Base-by-base conservation (phyloP, 2,797 vertebrate species). In the Sebastes minor region DNA sequence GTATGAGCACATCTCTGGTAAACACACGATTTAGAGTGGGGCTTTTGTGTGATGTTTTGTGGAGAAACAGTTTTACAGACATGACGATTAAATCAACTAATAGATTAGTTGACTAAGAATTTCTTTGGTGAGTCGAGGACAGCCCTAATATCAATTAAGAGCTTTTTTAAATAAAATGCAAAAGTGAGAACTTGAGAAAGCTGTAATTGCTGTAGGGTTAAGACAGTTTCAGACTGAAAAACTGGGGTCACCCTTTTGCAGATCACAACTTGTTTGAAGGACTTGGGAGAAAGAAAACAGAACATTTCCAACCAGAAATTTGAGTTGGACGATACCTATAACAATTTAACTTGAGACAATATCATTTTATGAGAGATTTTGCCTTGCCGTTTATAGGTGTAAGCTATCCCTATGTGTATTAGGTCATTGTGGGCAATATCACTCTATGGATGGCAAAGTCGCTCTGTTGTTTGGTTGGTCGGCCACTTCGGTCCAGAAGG, bases 21-120 rank as follows among this genome's bases (percentile, higher is more conserved):
- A 46, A 46, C 42, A 46, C 42, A 46, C 18, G 16, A 18, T 12
- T 35, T 0, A 35, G n/a, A n/a, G n/a, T n/a, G n/a, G n/a, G n/a
- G n/a, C n/a, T n/a, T n/a, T n/a, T 12, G 33, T 35, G 33, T 35
- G 33, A 0, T 35, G 0, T 16, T 46, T 46, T 46, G 16, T 46
- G 16, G 42, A 46, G 42, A 46, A 46, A 46, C 42, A 46, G 42
- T 46, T 46, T 46, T 46, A 18, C 42, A 46, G 42, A 46, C 1
- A 16, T 46, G 42, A 18, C 3, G 16, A 46, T 46, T 46, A 46
- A 18, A 46, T 46, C 16, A 46, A 46, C 16, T 46, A 46, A 46
- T 18, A 46, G 7, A 46, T 46, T 18, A 46, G 42, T 42, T 7
- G 14, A 42, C 14, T 42, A 42, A 42, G 16, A 46, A 46, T 46